These are phyloP conservation scores for Alviniconcha marisindica DNA, from an alignment of 1,140 invertebrate genomes.

Conservation along the genomic window DNA sequence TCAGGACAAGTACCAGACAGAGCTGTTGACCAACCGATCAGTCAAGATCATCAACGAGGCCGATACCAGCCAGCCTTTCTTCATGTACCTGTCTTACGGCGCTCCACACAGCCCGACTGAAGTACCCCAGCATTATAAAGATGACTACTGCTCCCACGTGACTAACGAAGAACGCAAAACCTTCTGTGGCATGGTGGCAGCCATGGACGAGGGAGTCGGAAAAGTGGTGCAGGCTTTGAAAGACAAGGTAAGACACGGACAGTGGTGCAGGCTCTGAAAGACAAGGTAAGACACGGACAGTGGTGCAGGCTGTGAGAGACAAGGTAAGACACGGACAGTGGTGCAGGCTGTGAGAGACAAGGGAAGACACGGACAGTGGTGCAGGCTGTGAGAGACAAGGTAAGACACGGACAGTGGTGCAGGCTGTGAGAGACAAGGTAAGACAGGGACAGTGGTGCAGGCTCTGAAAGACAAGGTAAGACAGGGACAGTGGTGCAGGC, in stretches of 20 bases:
- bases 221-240: conserved; percentile 50
- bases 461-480: too few species aligned
- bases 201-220: conserved; percentile 58
- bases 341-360: too few species aligned
- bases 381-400: too few species aligned
- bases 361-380: too few species aligned
- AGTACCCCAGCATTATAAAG: conserved; percentile 66
- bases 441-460: too few species aligned
- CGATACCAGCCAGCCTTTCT: conserved; percentile 44
- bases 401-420: too few species aligned
- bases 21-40: not conserved
- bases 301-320: too few species aligned
- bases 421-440: too few species aligned
- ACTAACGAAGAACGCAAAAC: not conserved
- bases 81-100: conserved; percentile 58
- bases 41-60: conserved; percentile 2
- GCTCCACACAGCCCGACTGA: conserved; percentile 56
- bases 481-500: too few species aligned
- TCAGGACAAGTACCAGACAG: not conserved
- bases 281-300: too few species aligned
- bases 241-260: not conserved
- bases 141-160: not conserved
- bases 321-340: too few species aligned
- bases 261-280: too few species aligned
- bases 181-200: conserved; percentile 55